Evolutionary conservation across 1,140 invertebrate genomes (phyloP).

Genomic region (Pemphigus obesinymphae): DNA sequence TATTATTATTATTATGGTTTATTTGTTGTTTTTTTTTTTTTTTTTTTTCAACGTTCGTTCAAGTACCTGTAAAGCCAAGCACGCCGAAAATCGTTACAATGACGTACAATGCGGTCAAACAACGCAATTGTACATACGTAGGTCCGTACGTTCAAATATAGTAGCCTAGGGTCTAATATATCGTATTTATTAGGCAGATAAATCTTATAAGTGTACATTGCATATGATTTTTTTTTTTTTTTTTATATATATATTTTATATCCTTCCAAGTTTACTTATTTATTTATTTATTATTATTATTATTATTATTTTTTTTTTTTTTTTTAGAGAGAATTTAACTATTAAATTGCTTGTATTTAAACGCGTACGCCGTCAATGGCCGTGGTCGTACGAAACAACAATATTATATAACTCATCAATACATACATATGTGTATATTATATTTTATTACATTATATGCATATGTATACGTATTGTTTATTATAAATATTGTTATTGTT

Average conservation of each 20-base stretch:
- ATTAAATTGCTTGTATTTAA: background rate
- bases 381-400: background rate
- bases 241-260: too few relatives aligned
- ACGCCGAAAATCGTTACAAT: background rate
- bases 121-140: background rate
- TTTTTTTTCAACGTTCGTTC: background rate
- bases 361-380: background rate
- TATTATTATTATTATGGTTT: background rate
- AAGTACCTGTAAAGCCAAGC: conserved; percentile 26
- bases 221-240: background rate
- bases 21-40: background rate
- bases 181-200: conserved; percentile 2
- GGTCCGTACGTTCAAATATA: background rate
- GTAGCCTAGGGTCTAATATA: background rate
- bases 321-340: background rate
- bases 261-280: background rate
- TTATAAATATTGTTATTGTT: background rate
- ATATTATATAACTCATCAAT: background rate
- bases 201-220: conserved; percentile 10
- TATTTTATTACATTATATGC: background rate
- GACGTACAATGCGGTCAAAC: conserved; percentile 21
- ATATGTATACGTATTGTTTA: background rate
- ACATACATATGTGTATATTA: too few relatives aligned
- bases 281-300: too few relatives aligned
- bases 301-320: background rate